phyloP scores from a whole-genome alignment of 1,140 invertebrate genomes.

The Drosophila setifemur region DNA sequence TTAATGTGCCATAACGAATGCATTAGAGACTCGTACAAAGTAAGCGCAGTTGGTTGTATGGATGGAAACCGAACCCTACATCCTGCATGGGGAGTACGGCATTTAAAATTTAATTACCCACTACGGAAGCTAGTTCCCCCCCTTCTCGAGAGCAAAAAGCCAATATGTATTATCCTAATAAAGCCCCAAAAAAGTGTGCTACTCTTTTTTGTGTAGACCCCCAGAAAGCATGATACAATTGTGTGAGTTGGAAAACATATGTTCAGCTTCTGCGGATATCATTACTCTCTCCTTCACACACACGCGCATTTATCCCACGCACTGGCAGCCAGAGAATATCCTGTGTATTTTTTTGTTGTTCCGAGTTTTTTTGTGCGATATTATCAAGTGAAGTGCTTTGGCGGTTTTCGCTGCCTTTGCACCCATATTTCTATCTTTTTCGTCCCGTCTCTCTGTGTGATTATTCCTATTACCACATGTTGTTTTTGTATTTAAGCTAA shows the following conservation, averaged over 20 bases:
- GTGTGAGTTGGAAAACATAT: constrained; percentile 52
- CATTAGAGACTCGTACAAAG: constrained; percentile 61
- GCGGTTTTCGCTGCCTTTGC: constrained; percentile 47
- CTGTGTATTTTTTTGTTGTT: constrained; percentile 11
- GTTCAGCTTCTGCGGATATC: constrained; percentile 73
- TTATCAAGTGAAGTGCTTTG: constrained; percentile 79
- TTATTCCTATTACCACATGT: constrained; percentile 78
- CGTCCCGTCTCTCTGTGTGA: constrained; percentile 29
- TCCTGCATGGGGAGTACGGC: constrained; percentile 16
- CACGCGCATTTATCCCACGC: constrained; percentile 1
- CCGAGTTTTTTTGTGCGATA: constrained; percentile 36
- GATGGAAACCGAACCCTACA: neutral
- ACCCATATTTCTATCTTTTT: neutral
- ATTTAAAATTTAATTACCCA: constrained; percentile 78
- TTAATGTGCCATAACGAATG: constrained; percentile 80
- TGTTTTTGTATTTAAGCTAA: constrained; percentile 81
- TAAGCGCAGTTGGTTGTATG: constrained; percentile 40
- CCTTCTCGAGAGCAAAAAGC: neutral
- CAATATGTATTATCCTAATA: constrained; percentile 24
- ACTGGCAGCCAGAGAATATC: constrained; percentile 5
- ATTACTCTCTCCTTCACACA: constrained; percentile 63
- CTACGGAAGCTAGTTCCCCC: neutral
- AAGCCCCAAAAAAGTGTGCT: neutral
- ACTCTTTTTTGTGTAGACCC: neutral
- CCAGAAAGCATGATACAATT: constrained; percentile 45